Conservation (phyloP, 2,797 vertebrate species). For the Amazona finschi region DNA sequence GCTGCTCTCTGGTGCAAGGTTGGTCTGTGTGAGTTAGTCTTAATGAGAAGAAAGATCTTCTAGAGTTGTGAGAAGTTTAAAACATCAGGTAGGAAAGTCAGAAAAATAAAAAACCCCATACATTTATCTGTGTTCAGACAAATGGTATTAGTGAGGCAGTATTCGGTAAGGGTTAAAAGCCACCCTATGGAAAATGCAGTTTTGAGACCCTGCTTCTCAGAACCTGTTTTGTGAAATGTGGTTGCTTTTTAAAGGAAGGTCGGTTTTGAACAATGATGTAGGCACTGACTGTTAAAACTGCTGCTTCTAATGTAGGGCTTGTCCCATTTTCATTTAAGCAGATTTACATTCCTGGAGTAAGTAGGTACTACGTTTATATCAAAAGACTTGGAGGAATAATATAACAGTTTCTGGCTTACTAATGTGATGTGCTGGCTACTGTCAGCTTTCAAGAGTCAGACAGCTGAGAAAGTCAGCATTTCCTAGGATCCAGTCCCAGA, state of each 20-base stretch:
- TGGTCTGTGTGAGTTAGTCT: neutral
- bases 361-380: neutral
- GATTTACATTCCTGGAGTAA: neutral
- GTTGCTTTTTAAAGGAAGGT: neutral
- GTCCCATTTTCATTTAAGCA: neutral
- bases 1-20: neutral
- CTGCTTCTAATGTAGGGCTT: neutral
- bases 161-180: neutral
- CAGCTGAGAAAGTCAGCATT: neutral
- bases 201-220: neutral
- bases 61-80: neutral
- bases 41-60: neutral
- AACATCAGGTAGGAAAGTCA: neutral
- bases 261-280: neutral
- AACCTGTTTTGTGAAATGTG: neutral
- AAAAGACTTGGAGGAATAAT: neutral
- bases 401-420: neutral
- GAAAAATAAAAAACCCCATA: neutral
- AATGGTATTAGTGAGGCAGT: neutral
- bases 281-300: neutral
- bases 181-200: neutral
- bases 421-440: neutral
- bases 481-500: neutral
- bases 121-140: neutral
- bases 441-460: neutral